A percentile compares a stretch with the other conserved stretches of the same genome.
phyloP scores from a whole-genome alignment of 2,888 invertebrate genomes.

The Scaptomyza reducta region DNA sequence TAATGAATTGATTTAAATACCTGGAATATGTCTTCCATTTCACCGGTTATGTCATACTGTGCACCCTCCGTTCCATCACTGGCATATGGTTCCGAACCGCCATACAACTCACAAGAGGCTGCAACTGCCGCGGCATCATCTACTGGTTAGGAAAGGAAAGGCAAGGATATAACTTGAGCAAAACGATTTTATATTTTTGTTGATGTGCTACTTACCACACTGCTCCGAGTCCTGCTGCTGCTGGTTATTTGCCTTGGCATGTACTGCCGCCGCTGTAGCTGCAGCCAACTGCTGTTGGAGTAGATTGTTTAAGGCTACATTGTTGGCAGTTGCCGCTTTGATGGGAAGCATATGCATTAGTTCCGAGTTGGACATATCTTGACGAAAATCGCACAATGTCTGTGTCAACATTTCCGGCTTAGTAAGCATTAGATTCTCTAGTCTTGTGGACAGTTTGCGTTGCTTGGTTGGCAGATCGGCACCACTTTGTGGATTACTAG shows the following conservation, averaged over 20 bases:
- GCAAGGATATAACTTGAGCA: background rate
- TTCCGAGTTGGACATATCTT: conserved; percentile 81
- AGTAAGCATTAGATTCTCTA: conserved; percentile 82
- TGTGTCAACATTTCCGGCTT: conserved; percentile 82
- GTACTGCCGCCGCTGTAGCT: conserved; percentile 71
- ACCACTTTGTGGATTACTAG: conserved; percentile 48
- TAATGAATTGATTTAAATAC: conserved; percentile 42
- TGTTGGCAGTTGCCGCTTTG: conserved; percentile 73
- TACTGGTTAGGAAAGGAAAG: conserved; percentile 6
- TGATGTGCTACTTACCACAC: conserved; percentile 51
- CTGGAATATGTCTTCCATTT: conserved; percentile 84
- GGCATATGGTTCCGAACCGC: conserved; percentile 80
- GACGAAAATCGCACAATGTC: conserved; percentile 82
- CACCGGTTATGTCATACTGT: conserved; percentile 82
- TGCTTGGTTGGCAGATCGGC: conserved; percentile 67
- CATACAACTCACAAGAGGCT: conserved; percentile 78
- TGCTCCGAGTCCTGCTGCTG: conserved; percentile 45
- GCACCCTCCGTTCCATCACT: conserved; percentile 81
- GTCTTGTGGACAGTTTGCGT: conserved; percentile 77
- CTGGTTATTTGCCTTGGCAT: conserved; percentile 63
- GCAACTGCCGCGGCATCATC: conserved; percentile 41
- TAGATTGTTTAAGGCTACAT: conserved; percentile 73
- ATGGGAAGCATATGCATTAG: conserved; percentile 83
- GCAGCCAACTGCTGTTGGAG: conserved; percentile 80
- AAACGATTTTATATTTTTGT: background rate